A percentile compares a stretch with the other conserved stretches of the same genome.
These are phyloP conservation scores for Chauna torquata DNA, from an alignment of 2,113 vertebrate genomes.

Conservation along the genomic window DNA sequence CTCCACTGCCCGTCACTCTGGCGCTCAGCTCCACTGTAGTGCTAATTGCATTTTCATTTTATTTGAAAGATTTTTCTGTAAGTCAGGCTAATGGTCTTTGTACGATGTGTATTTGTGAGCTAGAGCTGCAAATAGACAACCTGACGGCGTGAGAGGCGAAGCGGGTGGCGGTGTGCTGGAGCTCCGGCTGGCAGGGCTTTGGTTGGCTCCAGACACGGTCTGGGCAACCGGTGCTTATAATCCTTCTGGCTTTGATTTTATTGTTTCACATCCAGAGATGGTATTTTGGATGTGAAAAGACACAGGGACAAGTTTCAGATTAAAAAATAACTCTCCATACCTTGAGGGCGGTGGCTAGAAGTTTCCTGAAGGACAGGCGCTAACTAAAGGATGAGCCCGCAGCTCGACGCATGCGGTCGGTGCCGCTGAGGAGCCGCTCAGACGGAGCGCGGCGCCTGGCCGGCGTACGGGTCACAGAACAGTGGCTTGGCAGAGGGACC, in stretches of 20 bases:
- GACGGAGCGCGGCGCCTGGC: neutral
- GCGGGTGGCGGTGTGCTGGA: neutral
- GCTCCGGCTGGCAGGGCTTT: neutral
- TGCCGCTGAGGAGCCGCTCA: neutral
- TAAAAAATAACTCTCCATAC: neutral
- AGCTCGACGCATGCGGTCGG: neutral
- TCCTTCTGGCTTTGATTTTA: neutral
- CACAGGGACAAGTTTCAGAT: neutral
- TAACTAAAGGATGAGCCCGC: neutral
- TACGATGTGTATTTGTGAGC: neutral
- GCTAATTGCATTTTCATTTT: neutral
- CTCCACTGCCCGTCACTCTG: rapidly evolving
- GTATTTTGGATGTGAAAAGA: neutral
- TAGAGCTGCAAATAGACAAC: neutral
- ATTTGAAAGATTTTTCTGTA: neutral
- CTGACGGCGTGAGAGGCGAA: neutral
- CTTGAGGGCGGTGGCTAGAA: neutral
- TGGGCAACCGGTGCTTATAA: neutral
- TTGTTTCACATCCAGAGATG: neutral
- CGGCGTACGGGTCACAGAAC: neutral
- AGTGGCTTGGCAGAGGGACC: neutral
- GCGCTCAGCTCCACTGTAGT: neutral
- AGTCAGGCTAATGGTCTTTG: neutral
- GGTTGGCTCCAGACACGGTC: neutral
- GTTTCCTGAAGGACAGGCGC: neutral